Conservation (phyloP, 2,888 invertebrate genomes). For the Leptarthrus brevirostris region DNA sequence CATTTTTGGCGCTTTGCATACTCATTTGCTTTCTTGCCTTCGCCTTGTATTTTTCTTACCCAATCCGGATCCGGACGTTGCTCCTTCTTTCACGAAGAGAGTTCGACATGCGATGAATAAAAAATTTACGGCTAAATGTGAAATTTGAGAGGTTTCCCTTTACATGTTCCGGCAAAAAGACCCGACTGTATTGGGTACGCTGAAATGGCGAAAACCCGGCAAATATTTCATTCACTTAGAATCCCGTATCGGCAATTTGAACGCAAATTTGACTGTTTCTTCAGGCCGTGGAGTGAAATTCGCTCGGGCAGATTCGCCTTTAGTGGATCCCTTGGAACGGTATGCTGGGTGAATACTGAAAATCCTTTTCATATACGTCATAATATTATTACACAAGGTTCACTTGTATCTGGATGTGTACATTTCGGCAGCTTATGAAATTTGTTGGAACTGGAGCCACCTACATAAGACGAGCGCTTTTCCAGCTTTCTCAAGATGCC, state of each 20-base stretch:
- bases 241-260: constrained; percentile 48
- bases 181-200: constrained; percentile 25
- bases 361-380: constrained; percentile 46
- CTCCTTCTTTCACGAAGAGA: constrained; percentile 26
- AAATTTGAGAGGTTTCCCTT: constrained; percentile 36
- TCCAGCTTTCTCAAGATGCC: neutral
- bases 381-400: constrained; percentile 40
- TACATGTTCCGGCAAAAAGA: constrained; percentile 3
- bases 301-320: constrained; percentile 20
- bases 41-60: neutral
- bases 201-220: constrained; percentile 36
- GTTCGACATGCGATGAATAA: constrained; percentile 48
- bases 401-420: constrained; percentile 20
- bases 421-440: constrained; percentile 33
- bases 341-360: constrained; percentile 42
- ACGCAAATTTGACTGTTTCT: constrained; percentile 46
- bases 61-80: too few species aligned
- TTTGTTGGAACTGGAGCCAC: constrained; percentile 2
- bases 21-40: constrained; percentile 6
- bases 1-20: constrained; percentile 32
- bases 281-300: constrained; percentile 33
- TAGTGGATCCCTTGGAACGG: constrained; percentile 20
- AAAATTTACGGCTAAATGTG: constrained; percentile 42
- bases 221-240: constrained; percentile 49
- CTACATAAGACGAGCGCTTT: neutral